phyloP scores from a whole-genome alignment of 2,888 invertebrate species.

The Phortica magna region DNA sequence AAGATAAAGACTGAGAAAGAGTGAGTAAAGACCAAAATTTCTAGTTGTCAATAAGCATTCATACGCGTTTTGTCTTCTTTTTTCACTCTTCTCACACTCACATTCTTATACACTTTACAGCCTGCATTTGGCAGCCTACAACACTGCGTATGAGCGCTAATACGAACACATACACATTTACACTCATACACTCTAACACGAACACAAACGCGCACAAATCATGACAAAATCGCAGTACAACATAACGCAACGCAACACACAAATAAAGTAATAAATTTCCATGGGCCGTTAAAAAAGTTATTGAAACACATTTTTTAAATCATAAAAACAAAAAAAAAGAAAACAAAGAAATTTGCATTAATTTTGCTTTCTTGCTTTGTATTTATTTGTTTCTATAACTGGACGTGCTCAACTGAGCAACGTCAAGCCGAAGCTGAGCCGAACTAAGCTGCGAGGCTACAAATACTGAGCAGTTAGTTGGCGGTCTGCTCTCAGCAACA shows the following conservation, averaged over 20 bases:
- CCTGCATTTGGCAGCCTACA: background rate
- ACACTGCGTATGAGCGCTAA: background rate
- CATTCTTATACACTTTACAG: background rate
- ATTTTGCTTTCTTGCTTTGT: constrained; percentile 14
- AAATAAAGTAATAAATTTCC: constrained; percentile 15
- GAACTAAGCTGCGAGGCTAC: background rate
- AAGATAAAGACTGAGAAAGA: background rate
- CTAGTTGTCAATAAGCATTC: background rate
- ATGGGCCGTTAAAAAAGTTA: constrained; percentile 1
- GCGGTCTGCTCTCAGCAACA: constrained; percentile 2
- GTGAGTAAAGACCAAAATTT: background rate
- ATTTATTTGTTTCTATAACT: background rate
- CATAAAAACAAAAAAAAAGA: constrained; percentile 2
- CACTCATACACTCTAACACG: background rate
- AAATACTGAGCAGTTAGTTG: background rate
- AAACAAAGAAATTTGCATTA: constrained; percentile 11
- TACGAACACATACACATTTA: background rate
- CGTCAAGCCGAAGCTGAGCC: background rate
- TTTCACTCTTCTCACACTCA: background rate
- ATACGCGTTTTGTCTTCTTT: background rate
- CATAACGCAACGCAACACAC: background rate
- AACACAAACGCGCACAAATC: background rate
- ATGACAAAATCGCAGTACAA: too few relatives aligned
- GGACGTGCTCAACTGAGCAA: background rate
- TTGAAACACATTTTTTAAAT: constrained; percentile 4